Base-by-base conservation (phyloP, 1,140 invertebrate species). In the Heliconius congener region DNA sequence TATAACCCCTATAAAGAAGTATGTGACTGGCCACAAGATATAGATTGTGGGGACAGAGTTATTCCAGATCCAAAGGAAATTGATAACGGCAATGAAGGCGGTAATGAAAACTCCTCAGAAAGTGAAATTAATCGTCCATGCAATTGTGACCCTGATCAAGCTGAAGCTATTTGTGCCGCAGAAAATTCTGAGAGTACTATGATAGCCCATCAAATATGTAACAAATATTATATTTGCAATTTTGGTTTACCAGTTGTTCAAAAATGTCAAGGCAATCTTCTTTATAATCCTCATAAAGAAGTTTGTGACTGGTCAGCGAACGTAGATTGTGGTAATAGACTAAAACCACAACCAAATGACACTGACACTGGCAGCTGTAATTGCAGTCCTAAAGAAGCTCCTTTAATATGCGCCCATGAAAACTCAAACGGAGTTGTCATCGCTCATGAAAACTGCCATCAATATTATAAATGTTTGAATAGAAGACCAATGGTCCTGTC, bases 11-110 rank as follows among this genome's bases (percentile, higher is more conserved):
- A 81, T 11, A 85, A 66, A 60, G 76, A 86, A 71, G n/a, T 79
- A 9, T 90, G 89, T 39, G 87, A 89, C 82, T 95, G 96, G 95
- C 92, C 96, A 39, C 79, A 83, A 13, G 82, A 86, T 76, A 73
- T 83, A 13, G 57, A 84, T 16, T 85, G 82, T 76, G 76, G 78
- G 13, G 71, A 76, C 23, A 75, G 80, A 80, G 27, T 60, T 60
- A 60, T 60, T 23, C n/a, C 19, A 60, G 55, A 60, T 11, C 55
- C 55, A 60, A 55, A 55, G 19, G 52, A 55, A n/a, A 23, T 60
- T 46, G 73, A 73, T 18, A 76, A 78, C 8, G 80, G 37, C 30
- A 74, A 46, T 13, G 74, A 78, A 6, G 80, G 37, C 30, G 73
- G 34, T 13, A 71, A 75, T 60, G 55, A 60, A 60, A 60, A 60